Conservation (phyloP, 2,888 invertebrate genomes). For the Xestia sexstrigata region DNA sequence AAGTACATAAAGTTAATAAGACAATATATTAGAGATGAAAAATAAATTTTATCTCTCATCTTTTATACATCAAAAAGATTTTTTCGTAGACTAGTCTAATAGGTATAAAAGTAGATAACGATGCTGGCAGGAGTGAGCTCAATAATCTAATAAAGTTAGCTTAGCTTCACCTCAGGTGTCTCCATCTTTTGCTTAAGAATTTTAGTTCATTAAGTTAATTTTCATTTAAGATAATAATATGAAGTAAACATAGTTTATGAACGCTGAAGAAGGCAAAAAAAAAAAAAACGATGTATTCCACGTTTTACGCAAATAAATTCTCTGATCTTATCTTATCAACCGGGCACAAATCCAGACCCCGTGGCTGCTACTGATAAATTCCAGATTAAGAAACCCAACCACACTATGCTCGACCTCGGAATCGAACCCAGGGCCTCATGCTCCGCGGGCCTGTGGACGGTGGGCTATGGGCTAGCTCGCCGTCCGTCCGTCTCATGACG, state of each 20-base stretch:
- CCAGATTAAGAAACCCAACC: too few relatives aligned
- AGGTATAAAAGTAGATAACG: background rate
- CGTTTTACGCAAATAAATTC: too few relatives aligned
- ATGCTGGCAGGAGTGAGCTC: background rate
- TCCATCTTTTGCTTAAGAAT: slow-evolving; percentile 1
- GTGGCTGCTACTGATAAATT: too few relatives aligned
- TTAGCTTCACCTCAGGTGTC: slow-evolving; percentile 2
- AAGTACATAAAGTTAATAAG: background rate
- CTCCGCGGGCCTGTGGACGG: too few relatives aligned
- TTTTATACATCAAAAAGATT: slow-evolving; percentile 12
- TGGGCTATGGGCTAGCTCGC: too few relatives aligned
- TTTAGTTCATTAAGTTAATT: background rate
- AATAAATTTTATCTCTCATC: background rate
- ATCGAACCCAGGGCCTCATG: too few relatives aligned
- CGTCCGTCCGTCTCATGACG: too few relatives aligned
- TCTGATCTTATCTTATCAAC: too few relatives aligned
- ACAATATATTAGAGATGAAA: slow-evolving; percentile 2
- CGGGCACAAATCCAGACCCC: too few relatives aligned
- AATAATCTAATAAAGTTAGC: slow-evolving; percentile 35
- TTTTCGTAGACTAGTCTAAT: background rate
- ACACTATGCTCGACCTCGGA: too few relatives aligned
- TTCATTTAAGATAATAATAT: background rate
- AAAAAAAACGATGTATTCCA: too few relatives aligned
- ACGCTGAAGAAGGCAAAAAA: background rate
- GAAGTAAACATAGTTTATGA: background rate